Base-by-base conservation (phyloP, 2,113 vertebrate species). In the Entomyzon cyanotis region DNA sequence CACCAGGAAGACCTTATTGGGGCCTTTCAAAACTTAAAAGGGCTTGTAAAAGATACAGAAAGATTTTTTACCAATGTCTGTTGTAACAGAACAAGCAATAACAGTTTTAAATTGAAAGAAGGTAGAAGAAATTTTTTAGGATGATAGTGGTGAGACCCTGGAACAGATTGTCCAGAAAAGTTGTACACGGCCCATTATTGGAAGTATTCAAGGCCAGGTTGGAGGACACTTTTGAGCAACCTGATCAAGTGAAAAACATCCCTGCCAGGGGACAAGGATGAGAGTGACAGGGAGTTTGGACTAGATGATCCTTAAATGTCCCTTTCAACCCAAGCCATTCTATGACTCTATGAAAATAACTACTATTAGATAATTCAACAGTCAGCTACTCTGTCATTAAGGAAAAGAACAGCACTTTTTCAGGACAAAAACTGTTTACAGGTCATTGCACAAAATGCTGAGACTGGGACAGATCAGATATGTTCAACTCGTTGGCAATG, bases 131-230 rank as follows among this genome's bases (percentile, higher is more conserved):
- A 22, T 5, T 28, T 22, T 71, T 84, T 47, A 58, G 1, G 0
- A 33, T 25, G 31, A 35, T 24, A 12, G 8, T 58, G 24, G 21
- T 59, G 31, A 63, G 27, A 39, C 15, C 21, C 12, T 47, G 15
- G 31, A 73, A 76, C 4, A 33, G 7, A 33, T n/a, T 71, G 19
- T 21, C 22, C 9, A 82, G 39, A 53, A 62, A 65, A 75, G 28
- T 7, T 79, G 27, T 49, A 20, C 24, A 10, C 55, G 23, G 35
- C 7, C 7, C 11, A 17, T 14, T 9, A 14, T 0, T n/a, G 39
- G 46, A 62, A 67, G 5, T n/a, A 8, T 42, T 62, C 56, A 76
- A 46, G 8, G 30, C 8, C 49, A 31, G n/a, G 7, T 5, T 84
- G 41, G 20, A 63, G 8, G 6, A 4, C 3, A 5, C 14, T 77